A percentile compares a stretch with the other conserved stretches of the same genome.
These are phyloP conservation scores for human DNA, from an alignment of 2,113 vertebrate species.

Conservation along the genomic window GRCh38 chr2:138923501-138924000, in stretches of 20 bases:
- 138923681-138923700: slow-evolving; percentile 68
- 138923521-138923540: neutral
- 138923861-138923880: neutral
- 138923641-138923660: slow-evolving; percentile 60
- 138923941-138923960: neutral
- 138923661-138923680: slow-evolving; percentile 61
- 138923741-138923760: neutral
- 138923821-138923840: neutral
- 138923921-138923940: neutral
- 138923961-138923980: neutral
- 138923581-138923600: neutral
- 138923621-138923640: slow-evolving; percentile 67
- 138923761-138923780: slow-evolving; percentile 43
- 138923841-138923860: neutral
- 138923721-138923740: slow-evolving; percentile 38
- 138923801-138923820: neutral
- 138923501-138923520: neutral
- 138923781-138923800: neutral
- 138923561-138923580: neutral
- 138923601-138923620: slow-evolving; percentile 57
- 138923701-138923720: slow-evolving; percentile 59
- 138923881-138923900: neutral
- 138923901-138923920: neutral
- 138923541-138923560: neutral
- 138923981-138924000: neutral